Evolutionary conservation across 2,888 invertebrate species (phyloP).

Genomic region (Leptinotarsa rubiginosa): DNA sequence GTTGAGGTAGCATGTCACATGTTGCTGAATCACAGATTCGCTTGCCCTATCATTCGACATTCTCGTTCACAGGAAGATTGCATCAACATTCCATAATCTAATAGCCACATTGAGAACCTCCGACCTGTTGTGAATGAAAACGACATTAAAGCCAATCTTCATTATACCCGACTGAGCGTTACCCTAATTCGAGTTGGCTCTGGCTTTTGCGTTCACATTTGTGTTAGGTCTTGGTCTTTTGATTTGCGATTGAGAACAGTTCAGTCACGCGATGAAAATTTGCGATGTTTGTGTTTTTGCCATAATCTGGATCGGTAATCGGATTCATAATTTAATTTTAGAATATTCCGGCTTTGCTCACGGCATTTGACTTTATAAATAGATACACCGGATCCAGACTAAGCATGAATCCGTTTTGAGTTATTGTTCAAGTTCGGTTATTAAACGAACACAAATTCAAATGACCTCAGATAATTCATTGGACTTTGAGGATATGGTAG

Average conservation of each 20-base stretch:
- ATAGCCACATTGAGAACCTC: neutral
- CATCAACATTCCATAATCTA: neutral
- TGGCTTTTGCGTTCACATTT: slow-evolving; percentile 30
- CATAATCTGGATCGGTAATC: slow-evolving; percentile 45
- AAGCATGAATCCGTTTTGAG: slow-evolving; percentile 28
- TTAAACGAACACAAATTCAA: slow-evolving; percentile 3
- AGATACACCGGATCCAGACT: slow-evolving; percentile 28
- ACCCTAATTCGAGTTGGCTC: slow-evolving; percentile 16
- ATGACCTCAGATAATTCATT: neutral
- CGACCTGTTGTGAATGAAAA: neutral
- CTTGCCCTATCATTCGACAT: no score
- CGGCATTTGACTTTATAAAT: slow-evolving; percentile 46
- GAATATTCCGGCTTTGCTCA: slow-evolving; percentile 42
- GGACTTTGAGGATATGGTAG: neutral
- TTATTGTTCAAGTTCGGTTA: slow-evolving; percentile 25
- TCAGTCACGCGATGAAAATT: slow-evolving; percentile 49
- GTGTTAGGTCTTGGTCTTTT: slow-evolving; percentile 28
- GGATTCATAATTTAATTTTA: slow-evolving; percentile 50
- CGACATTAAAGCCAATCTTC: neutral
- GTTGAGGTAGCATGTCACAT: no score
- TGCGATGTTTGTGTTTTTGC: slow-evolving; percentile 41
- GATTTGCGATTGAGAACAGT: slow-evolving; percentile 33
- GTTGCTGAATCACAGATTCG: no score
- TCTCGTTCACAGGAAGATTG: neutral
- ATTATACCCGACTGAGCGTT: neutral